phyloP scores from a whole-genome alignment of 2,113 vertebrate genomes.

The zebrafish (Danio rerio) region DNA sequence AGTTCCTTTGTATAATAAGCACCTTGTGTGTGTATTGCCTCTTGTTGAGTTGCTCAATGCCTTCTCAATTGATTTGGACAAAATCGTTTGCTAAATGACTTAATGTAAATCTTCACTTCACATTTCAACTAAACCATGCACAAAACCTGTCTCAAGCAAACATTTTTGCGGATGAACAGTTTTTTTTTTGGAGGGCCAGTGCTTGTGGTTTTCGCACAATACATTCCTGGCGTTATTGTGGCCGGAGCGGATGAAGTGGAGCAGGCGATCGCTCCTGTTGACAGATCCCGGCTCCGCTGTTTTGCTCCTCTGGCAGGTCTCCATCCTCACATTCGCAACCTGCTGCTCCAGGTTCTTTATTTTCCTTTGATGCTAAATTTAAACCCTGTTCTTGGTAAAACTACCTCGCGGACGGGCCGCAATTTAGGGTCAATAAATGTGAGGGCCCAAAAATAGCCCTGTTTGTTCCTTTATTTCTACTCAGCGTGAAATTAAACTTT shows the following conservation, averaged over 20 bases:
- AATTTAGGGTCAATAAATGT: conserved; percentile 27
- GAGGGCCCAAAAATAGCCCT: conserved; percentile 42
- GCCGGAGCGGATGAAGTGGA: conserved; percentile 36
- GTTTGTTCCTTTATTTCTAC: conserved; percentile 41
- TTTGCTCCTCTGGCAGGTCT: conserved; percentile 27
- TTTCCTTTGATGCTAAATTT: conserved; percentile 51
- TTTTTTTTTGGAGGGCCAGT: conserved; percentile 9
- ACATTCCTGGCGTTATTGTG: conserved; percentile 52
- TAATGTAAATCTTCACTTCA: too few species aligned
- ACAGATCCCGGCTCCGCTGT: conserved; percentile 33
- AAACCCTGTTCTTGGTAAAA: conserved; percentile 48
- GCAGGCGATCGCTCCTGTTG: conserved; percentile 40
- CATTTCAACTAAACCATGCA: too few species aligned
- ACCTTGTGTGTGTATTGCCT: too few species aligned
- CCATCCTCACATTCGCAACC: conserved; percentile 33
- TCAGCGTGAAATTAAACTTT: conserved; percentile 46
- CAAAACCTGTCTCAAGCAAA: background rate
- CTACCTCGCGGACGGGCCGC: conserved; percentile 18
- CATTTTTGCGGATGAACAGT: conserved; percentile 27
- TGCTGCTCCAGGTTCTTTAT: conserved; percentile 41
- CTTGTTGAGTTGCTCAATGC: too few species aligned
- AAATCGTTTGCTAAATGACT: too few species aligned
- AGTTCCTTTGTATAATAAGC: too few species aligned
- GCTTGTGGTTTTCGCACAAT: conserved; percentile 31
- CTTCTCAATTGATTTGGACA: too few species aligned